Percentiles rank a stretch among this genome's conserved stretches.
phyloP scores from a whole-genome alignment of 2,888 invertebrate genomes.

The Torymus auratus region DNA sequence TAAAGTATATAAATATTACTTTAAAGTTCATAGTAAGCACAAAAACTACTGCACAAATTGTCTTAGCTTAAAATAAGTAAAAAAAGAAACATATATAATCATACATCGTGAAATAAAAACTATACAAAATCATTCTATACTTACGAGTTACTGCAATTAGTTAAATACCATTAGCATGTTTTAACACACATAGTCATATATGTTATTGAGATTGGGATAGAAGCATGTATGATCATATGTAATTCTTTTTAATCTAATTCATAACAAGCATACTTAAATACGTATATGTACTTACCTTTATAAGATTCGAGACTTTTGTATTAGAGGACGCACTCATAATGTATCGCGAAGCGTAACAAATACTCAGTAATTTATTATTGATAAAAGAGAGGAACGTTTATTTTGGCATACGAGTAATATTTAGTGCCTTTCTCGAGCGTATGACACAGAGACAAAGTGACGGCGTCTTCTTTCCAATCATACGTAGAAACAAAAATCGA shows the following conservation, averaged over 20 bases:
- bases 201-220: background rate
- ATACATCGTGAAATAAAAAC: too few relatives aligned
- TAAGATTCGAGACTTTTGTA: slow-evolving; percentile 43
- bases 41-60: too few relatives aligned
- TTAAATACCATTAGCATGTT: background rate
- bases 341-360: slow-evolving; percentile 38
- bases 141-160: background rate
- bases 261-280: slow-evolving; percentile 33
- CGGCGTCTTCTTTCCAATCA: slow-evolving; percentile 22
- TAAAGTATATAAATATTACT: too few relatives aligned
- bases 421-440: slow-evolving; percentile 52
- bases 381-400: slow-evolving; percentile 25
- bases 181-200: background rate
- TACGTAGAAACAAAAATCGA: slow-evolving; percentile 22
- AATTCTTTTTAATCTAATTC: slow-evolving; percentile 13
- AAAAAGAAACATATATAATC: too few relatives aligned
- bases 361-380: slow-evolving; percentile 44
- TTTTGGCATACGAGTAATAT: slow-evolving; percentile 48
- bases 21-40: too few relatives aligned
- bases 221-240: background rate
- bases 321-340: slow-evolving; percentile 21
- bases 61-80: too few relatives aligned
- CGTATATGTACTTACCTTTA: slow-evolving; percentile 34
- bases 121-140: too few relatives aligned
- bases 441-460: slow-evolving; percentile 24